Conservation (phyloP, 2,888 invertebrate genomes). For the Lochmaea capreae region DNA sequence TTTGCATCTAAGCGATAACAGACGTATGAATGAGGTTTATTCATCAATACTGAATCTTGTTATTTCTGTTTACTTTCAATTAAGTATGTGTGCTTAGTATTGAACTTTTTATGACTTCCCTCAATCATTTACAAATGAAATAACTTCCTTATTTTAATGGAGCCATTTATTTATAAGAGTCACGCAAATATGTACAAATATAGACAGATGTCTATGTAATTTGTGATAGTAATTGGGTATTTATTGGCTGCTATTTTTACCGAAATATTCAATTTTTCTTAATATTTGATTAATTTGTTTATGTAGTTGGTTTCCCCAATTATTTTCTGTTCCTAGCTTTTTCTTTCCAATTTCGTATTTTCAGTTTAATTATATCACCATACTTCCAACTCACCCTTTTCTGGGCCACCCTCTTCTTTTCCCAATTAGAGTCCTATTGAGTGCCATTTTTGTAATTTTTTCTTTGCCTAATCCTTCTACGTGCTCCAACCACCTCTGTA, state of each 20-base stretch:
- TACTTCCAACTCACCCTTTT: too few species aligned
- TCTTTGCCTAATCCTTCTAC: too few species aligned
- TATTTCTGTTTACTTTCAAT: not conserved
- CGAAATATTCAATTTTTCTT: too few species aligned
- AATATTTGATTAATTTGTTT: too few species aligned
- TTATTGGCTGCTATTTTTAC: not conserved
- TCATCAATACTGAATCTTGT: not conserved
- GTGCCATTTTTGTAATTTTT: too few species aligned
- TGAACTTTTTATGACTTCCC: not conserved
- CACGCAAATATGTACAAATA: slow-evolving; percentile 6
- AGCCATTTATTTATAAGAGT: not conserved
- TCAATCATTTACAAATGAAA: not conserved
- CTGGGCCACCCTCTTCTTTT: too few species aligned
- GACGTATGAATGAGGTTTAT: not conserved
- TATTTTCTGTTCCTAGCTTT: too few species aligned
- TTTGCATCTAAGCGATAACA: not conserved
- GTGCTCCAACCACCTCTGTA: too few species aligned
- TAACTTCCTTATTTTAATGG: not conserved
- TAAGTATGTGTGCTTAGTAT: not conserved
- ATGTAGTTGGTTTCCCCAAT: too few species aligned
- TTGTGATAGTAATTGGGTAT: not conserved
- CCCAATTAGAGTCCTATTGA: too few species aligned
- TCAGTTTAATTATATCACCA: too few species aligned
- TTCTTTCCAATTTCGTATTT: too few species aligned
- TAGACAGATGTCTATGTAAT: not conserved